These are phyloP conservation scores for Bilobella aurantiaca DNA, from an alignment of 1,140 invertebrate genomes.

Conservation along the genomic window DNA sequence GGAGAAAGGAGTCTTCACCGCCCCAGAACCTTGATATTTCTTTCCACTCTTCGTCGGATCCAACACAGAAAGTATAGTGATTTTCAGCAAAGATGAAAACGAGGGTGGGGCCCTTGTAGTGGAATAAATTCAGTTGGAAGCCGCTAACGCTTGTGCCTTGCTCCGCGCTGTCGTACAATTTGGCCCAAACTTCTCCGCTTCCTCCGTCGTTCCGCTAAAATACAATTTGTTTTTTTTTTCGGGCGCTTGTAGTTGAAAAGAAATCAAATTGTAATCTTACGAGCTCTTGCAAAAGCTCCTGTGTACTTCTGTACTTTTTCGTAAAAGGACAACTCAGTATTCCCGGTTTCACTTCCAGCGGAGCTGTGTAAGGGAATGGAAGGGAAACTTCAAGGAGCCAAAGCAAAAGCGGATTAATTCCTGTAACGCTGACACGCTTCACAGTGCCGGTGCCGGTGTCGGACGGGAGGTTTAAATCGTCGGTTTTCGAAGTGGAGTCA, in stretches of 20 bases:
- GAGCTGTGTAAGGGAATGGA: constrained; percentile 41
- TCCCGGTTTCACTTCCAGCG: constrained; percentile 52
- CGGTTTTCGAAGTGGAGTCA: too few relatives aligned
- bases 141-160: constrained; percentile 76
- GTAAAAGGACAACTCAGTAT: constrained; percentile 39
- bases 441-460: background rate
- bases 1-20: constrained; percentile 58
- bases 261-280: constrained; percentile 12
- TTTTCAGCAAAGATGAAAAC: constrained; percentile 59
- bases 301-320: constrained; percentile 13
- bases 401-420: constrained; percentile 37
- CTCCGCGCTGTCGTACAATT: constrained; percentile 69
- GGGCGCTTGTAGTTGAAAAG: too few relatives aligned
- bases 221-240: too few relatives aligned
- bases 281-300: constrained; percentile 39
- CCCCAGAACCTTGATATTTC: constrained; percentile 77
- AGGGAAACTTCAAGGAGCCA: constrained; percentile 67
- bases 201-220: constrained; percentile 12
- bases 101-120: constrained; percentile 71
- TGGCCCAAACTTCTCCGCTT: constrained; percentile 49
- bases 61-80: constrained; percentile 63
- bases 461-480: too few relatives aligned
- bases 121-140: constrained; percentile 73
- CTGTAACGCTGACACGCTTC: background rate
- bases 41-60: constrained; percentile 67